Conservation (phyloP, 1,140 invertebrate genomes). For the Acromyrmex charruanus region DNA sequence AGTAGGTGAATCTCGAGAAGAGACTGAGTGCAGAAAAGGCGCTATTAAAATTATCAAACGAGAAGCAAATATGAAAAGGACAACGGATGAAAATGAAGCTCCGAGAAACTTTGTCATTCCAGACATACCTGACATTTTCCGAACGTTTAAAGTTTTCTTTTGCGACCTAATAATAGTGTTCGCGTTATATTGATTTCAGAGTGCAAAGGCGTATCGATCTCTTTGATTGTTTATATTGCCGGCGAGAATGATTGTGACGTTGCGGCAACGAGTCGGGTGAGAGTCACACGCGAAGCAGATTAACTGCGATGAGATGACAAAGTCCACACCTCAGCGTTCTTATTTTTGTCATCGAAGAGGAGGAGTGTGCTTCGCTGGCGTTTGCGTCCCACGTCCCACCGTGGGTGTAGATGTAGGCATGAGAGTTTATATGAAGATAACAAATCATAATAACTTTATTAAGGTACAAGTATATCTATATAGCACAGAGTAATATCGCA, state of each 20-base stretch:
- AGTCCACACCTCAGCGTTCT: neutral
- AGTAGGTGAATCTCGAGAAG: neutral
- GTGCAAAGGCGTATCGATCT: neutral
- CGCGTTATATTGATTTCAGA: neutral
- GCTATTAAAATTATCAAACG: neutral
- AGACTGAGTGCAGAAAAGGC: neutral
- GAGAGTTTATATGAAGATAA: no score
- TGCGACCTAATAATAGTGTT: neutral
- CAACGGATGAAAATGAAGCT: neutral
- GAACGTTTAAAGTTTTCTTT: neutral
- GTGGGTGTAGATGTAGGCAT: neutral
- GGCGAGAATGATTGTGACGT: neutral
- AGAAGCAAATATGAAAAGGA: neutral
- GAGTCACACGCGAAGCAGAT: neutral
- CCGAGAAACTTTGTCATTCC: neutral
- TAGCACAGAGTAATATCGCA: no score
- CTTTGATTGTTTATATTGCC: neutral
- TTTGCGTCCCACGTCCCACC: no score
- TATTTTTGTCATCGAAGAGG: neutral
- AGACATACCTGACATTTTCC: neutral
- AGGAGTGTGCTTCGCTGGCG: neutral
- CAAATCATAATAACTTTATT: no score
- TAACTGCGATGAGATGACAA: constrained; percentile 7
- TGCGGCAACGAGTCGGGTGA: neutral
- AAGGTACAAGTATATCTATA: no score